Conservation (phyloP, 64 coral and sea anemone genomes). For the Dendrophyllia cribrosa region DNA sequence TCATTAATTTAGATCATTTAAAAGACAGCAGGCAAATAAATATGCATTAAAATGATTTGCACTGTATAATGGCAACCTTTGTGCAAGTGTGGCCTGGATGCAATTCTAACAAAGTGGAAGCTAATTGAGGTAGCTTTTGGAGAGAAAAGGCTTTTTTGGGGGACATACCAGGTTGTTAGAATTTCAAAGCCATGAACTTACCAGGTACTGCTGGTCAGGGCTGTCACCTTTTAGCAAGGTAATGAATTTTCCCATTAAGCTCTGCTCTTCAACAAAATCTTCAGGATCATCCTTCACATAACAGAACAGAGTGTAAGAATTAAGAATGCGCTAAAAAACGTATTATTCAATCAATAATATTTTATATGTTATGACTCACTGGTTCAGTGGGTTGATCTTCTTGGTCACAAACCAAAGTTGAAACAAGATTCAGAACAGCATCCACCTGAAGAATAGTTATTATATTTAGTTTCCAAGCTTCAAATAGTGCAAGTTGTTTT, state of each 20-base stretch:
- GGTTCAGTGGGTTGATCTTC: constrained; percentile 95
- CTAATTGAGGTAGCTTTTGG: too few species aligned
- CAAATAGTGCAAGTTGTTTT: not conserved
- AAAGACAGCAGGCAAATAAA: too few species aligned
- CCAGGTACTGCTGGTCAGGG: constrained; percentile 97
- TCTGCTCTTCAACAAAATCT: constrained; percentile 98
- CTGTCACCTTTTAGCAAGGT: constrained; percentile 87
- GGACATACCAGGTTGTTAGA: not conserved
- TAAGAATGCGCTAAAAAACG: too few species aligned
- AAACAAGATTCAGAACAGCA: constrained; percentile 83
- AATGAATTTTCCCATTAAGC: constrained; percentile 95
- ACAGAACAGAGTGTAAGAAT: not conserved
- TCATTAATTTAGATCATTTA: not conserved
- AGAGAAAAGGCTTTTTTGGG: too few species aligned
- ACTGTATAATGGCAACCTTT: too few species aligned
- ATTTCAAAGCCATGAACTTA: constrained; percentile 35
- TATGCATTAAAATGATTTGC: too few species aligned
- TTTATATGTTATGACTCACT: constrained; percentile 45
- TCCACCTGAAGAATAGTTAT: constrained; percentile 65
- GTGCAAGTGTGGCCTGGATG: too few species aligned
- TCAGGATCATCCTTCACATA: constrained; percentile 84
- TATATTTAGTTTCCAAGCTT: not conserved
- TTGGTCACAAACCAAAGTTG: constrained; percentile 87
- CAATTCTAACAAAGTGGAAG: too few species aligned
- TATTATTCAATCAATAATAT: too few species aligned